Conservation (phyloP, 2,797 vertebrate species). For the Knipowitschia caucasica region DNA sequence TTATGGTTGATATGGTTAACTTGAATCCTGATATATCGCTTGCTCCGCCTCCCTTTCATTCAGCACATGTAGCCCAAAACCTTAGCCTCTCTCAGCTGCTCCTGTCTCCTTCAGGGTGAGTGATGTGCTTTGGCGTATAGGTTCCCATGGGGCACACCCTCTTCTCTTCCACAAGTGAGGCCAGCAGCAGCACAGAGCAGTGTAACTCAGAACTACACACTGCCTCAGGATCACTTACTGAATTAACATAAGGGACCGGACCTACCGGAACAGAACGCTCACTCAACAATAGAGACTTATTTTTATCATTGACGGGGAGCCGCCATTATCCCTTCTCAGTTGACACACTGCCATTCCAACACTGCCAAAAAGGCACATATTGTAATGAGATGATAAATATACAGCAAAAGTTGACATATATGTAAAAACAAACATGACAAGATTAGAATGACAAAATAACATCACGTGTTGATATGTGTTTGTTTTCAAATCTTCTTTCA, state of each 20-base stretch:
- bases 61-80: background rate
- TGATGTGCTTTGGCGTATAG: constrained; percentile 31
- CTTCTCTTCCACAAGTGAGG: constrained; percentile 57
- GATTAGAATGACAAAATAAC: no score
- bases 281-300: constrained; percentile 29
- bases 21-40: background rate
- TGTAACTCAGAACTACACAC: constrained; percentile 57
- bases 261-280: constrained; percentile 29
- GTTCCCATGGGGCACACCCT: constrained; percentile 40
- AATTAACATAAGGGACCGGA: constrained; percentile 61
- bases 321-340: constrained; percentile 18
- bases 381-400: background rate
- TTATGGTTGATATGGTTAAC: no score
- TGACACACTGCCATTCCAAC: constrained; percentile 12
- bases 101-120: constrained; percentile 12
- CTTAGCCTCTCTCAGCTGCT: background rate
- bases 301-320: constrained; percentile 23
- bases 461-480: no score
- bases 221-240: constrained; percentile 56
- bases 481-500: no score
- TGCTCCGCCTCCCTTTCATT: background rate
- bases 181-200: constrained; percentile 58
- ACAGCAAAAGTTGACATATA: no score
- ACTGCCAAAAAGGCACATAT: background rate
- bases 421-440: no score